These are phyloP conservation scores for Trachurus trachurus DNA, from an alignment of 2,797 vertebrate genomes.

Conservation along the genomic window DNA sequence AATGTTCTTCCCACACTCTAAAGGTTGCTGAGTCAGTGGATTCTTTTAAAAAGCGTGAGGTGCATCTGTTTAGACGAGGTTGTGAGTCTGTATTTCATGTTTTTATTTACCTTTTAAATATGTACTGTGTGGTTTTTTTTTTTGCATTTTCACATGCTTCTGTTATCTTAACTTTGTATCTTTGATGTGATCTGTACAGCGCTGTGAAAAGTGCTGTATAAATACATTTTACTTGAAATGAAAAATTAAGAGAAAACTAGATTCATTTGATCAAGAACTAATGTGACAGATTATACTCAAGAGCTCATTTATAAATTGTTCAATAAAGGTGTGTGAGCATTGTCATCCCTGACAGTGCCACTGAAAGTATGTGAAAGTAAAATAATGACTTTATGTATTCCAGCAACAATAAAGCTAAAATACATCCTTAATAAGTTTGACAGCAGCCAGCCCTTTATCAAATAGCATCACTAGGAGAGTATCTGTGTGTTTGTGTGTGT, in stretches of 20 bases:
- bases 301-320: conserved; percentile 14
- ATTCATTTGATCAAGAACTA: neutral
- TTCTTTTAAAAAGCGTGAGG: no score
- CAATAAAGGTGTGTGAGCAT: conserved; percentile 20
- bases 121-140: no score
- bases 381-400: conserved; percentile 58
- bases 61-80: no score
- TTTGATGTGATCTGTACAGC: no score
- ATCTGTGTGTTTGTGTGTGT: conserved; percentile 26
- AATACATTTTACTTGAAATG: neutral
- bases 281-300: conserved; percentile 13
- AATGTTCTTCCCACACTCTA: no score
- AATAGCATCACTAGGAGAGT: conserved; percentile 54
- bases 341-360: conserved; percentile 13
- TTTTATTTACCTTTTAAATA: no score
- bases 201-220: neutral
- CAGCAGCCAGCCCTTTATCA: conserved; percentile 67
- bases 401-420: conserved; percentile 70
- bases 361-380: conserved; percentile 46
- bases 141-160: no score
- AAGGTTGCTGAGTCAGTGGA: no score
- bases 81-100: no score
- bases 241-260: neutral
- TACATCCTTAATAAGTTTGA: conserved; percentile 72
- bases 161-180: no score